Evolutionary conservation across 2,113 vertebrate species (phyloP).

Genomic region (Motacilla tschutschensis): DNA sequence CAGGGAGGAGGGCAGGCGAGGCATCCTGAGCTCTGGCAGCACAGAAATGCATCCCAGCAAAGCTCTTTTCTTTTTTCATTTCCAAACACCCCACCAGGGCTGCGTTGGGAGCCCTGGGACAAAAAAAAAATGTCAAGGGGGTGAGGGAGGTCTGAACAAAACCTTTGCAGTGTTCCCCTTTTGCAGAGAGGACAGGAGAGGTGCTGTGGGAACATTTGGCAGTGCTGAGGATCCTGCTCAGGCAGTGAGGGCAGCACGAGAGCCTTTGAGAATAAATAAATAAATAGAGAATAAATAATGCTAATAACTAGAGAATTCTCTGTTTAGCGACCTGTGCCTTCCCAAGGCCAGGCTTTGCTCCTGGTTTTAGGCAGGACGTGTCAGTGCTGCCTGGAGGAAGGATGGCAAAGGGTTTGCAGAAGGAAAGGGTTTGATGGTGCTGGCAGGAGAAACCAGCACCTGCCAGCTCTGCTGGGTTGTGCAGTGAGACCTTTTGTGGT

Average conservation of each 20-base stretch:
- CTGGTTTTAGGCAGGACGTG: not conserved
- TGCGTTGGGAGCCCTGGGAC: accelerated
- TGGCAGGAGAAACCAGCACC: not conserved
- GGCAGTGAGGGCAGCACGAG: accelerated
- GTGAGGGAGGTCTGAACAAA: not conserved
- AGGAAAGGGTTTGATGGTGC: not conserved
- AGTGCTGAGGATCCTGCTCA: not conserved
- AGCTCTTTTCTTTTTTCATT: accelerated
- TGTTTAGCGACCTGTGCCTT: not conserved
- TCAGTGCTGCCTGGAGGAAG: not conserved
- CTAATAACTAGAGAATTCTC: not conserved
- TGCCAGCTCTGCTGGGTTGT: not conserved
- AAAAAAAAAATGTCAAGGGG: not conserved
- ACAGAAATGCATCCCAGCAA: not conserved
- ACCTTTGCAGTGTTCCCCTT: not conserved
- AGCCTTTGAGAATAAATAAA: not conserved
- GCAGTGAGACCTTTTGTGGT: not conserved
- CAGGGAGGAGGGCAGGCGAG: not conserved
- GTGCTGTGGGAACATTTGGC: not conserved
- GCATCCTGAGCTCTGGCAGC: not conserved
- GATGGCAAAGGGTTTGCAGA: not conserved
- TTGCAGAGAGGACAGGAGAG: not conserved
- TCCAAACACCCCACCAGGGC: not conserved
- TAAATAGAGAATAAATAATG: not conserved
- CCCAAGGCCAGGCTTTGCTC: not conserved